Conservation (phyloP, 2,113 vertebrate species). For the Patagioenas fasciata region DNA sequence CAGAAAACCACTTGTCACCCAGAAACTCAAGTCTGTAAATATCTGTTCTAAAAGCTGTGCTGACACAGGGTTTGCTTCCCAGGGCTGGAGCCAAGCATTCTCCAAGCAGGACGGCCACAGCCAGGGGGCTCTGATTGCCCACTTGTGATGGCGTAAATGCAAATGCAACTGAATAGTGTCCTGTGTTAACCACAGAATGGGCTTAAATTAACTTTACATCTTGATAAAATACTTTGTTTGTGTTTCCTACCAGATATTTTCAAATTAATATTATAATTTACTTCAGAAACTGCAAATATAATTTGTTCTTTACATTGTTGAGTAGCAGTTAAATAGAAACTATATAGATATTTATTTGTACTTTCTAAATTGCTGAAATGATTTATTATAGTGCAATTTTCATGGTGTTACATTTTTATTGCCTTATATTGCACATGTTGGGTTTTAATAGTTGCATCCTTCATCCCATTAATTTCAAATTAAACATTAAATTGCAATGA, state of each 20-base stretch:
- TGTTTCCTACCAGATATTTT: not conserved
- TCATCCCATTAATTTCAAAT: constrained; percentile 70
- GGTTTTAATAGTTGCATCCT: constrained; percentile 61
- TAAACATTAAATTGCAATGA: constrained; percentile 65
- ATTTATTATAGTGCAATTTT: constrained; percentile 55
- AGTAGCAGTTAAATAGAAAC: constrained; percentile 54
- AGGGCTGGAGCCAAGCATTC: not conserved
- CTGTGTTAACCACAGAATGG: not conserved
- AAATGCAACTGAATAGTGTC: not conserved
- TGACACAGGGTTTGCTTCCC: rapidly evolving
- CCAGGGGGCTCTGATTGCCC: not conserved
- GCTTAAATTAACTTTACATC: not conserved
- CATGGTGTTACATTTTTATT: constrained; percentile 59
- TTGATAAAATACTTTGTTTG: constrained; percentile 9
- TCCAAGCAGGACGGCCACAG: not conserved
- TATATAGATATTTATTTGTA: constrained; percentile 42
- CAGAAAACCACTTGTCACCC: not conserved
- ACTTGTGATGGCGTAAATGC: not conserved
- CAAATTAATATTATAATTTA: constrained; percentile 17
- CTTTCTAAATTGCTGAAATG: constrained; percentile 27
- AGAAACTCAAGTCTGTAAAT: not conserved
- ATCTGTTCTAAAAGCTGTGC: not conserved
- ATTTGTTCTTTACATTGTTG: constrained; percentile 52
- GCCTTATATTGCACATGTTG: constrained; percentile 47
- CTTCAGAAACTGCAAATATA: constrained; percentile 32